Conservation (phyloP, 1,140 invertebrate species). For the Delia radicum region DNA sequence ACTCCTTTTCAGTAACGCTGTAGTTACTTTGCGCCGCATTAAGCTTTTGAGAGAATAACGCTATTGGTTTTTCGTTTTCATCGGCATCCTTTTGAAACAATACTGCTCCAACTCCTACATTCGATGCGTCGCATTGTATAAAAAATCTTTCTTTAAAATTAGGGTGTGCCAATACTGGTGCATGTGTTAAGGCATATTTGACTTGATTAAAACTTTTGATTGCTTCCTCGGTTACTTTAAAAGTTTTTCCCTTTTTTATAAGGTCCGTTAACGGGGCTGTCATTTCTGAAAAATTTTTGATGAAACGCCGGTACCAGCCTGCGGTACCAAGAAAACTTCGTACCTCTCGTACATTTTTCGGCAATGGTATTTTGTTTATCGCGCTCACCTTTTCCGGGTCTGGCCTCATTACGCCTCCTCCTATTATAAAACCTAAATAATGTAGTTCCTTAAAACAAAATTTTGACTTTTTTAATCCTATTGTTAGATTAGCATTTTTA, state of each 20-base stretch:
- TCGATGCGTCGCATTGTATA: background rate
- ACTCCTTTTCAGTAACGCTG: constrained; percentile 53
- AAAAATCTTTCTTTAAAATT: background rate
- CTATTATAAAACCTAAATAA: constrained; percentile 20
- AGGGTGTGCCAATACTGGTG: background rate
- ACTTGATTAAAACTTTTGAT: background rate
- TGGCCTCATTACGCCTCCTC: constrained; percentile 34
- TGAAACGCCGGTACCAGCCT: constrained; percentile 50
- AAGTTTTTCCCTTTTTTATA: constrained; percentile 11
- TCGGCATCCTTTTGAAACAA: background rate
- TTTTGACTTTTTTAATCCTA: constrained; percentile 36
- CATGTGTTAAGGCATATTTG: background rate
- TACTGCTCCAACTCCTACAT: background rate
- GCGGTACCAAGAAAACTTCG: constrained; percentile 41
- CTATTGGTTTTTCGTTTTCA: background rate
- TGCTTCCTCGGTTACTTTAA: background rate
- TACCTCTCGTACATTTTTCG: constrained; percentile 13
- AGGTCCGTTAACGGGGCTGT: constrained; percentile 34
- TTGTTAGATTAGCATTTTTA: background rate
- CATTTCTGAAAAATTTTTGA: constrained; percentile 41
- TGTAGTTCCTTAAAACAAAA: constrained; percentile 47
- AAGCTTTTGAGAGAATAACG: background rate
- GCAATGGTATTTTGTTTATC: background rate
- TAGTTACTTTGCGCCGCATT: constrained; percentile 30
- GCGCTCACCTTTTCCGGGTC: constrained; percentile 20